These are phyloP conservation scores for Zoanthus gigantus DNA, from an alignment of 92 coral and sea anemone genomes.

Conservation along the genomic window DNA sequence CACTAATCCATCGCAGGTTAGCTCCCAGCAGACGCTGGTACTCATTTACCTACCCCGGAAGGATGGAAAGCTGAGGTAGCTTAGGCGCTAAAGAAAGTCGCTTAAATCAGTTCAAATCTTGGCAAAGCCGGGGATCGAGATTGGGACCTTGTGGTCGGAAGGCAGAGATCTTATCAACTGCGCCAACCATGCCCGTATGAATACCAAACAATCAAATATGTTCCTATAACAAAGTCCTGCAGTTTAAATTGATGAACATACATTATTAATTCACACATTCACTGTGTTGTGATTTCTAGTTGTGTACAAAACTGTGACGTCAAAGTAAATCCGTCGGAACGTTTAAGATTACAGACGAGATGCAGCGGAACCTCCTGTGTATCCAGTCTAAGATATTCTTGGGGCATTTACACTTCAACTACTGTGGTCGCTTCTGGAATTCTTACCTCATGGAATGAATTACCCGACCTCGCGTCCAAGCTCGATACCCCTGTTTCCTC, in stretches of 20 bases:
- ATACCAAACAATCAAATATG: background rate
- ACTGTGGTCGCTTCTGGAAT: background rate
- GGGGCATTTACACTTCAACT: slow-evolving; percentile 53
- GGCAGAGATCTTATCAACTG: too few relatives aligned
- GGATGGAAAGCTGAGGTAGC: too few relatives aligned
- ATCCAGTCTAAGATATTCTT: slow-evolving; percentile 42
- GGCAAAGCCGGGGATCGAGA: too few relatives aligned
- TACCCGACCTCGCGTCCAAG: slow-evolving; percentile 12
- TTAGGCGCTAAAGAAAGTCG: too few relatives aligned
- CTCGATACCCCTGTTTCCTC: slow-evolving; percentile 55
- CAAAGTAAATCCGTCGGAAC: slow-evolving; percentile 62
- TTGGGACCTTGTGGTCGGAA: too few relatives aligned
- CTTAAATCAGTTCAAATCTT: too few relatives aligned
- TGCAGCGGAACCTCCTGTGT: slow-evolving; percentile 57
- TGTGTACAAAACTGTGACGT: slow-evolving; percentile 71
- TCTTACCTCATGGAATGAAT: slow-evolving; percentile 44
- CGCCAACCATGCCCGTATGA: too few relatives aligned
- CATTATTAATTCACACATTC: background rate
- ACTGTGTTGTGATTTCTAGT: slow-evolving; percentile 29
- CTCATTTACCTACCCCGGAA: too few relatives aligned
- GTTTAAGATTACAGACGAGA: slow-evolving; percentile 55
- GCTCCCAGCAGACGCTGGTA: too few relatives aligned
- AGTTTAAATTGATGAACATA: too few relatives aligned
- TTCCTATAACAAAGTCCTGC: too few relatives aligned
- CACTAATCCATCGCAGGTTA: too few relatives aligned